Base-by-base conservation (phyloP, 2,113 vertebrate genomes). In the Chamaea fasciata region DNA sequence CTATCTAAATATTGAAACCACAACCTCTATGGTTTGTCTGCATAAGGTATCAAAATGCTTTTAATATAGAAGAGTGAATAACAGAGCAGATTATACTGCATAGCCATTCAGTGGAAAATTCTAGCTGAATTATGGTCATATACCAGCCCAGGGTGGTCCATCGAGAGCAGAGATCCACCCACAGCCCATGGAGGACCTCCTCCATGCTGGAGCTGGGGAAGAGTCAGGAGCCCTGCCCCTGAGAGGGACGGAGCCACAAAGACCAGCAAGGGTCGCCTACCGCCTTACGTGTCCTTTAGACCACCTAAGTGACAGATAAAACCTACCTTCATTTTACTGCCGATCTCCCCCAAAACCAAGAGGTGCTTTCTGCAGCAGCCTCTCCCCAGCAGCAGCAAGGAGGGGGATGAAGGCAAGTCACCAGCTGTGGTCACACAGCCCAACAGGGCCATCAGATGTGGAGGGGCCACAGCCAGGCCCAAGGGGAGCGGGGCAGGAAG, bases 291-390 rank as follows among this genome's bases (percentile, higher is more conserved):
- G 0, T 46, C 59, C 15, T 41, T 53, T 21, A 21, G 12, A 7
- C 19, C n/a, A 56, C 14, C 24, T 16, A 26, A 50, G 17, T 26
- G 7, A 41, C 4, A 3, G 46, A 39, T 5, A 62, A 60, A 79
- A 33, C 8, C 0, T 31, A 19, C 10, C 42, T 70, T 26, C 4
- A 0, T 15, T 33, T n/a, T 4, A 4, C 20, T 47, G 15, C 44
- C 9, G 3, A 26, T 17, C 15, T 26, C 52, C 62, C 33, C 10
- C 0, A 0, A 42, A 76, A 47, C 42, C 81, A 42, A 47, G 67
- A 60, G 49, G 19, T 12, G 46, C 33, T 14, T 37, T 17, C 41
- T 55, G 41, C 65, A 77, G 21, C 80, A 63, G 79, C 30, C 50
- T 30, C 67, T 70, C 24, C 31, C 17, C 35, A 3, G 28, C 57